Base-by-base conservation (phyloP, 2,888 invertebrate species). In the Zaprionus bogoriensis region DNA sequence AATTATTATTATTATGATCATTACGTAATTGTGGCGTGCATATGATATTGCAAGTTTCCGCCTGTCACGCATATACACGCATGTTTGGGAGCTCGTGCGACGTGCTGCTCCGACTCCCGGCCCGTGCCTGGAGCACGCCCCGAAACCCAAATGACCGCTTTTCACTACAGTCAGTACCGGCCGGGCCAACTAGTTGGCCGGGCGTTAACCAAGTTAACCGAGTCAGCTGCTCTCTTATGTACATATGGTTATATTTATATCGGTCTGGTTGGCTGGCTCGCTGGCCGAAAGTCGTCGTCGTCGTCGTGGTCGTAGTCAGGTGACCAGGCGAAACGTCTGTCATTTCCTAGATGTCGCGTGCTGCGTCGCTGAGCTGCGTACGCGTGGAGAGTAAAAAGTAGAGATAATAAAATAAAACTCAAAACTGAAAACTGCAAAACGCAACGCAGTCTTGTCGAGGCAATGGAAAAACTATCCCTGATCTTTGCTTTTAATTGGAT, bases 341-440 rank as follows among this genome's bases (percentile, higher is more conserved):
- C 85, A 87, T 80, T 80, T 80, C 80, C 80, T 80, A 77, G 74
- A 87, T 84, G 87, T 87, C 81, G 87, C 80, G 87, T 80, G 79
- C 79, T 64, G 62, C 51, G 53, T 30, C 36, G 57, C 61, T 38
- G 32, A 22, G 67, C 48, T 71, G 60, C 66, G 66, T 69, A 47
- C 36, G 57, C 42, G 28, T 25, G 48, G 32, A 52, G 19, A 12
- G 25, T 4, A 25, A 38, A 14, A 19, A 19, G 6, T 50, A 14
- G 45, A n/a, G 42, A 10, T 28, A 20, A 17, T 17, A 23, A 22
- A 27, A 14, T 10, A 19, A 30, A 30, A 20, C n/a, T 36, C 22
- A 9, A 39, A 30, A 41, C 20, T 10, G 36, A 7, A 25, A 28
- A 51, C 47, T n/a, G 27, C 6, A 2, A 38, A 19, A 47, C 39